These are phyloP conservation scores for Pocota personata DNA, from an alignment of 2,888 invertebrate genomes.

Conservation along the genomic window DNA sequence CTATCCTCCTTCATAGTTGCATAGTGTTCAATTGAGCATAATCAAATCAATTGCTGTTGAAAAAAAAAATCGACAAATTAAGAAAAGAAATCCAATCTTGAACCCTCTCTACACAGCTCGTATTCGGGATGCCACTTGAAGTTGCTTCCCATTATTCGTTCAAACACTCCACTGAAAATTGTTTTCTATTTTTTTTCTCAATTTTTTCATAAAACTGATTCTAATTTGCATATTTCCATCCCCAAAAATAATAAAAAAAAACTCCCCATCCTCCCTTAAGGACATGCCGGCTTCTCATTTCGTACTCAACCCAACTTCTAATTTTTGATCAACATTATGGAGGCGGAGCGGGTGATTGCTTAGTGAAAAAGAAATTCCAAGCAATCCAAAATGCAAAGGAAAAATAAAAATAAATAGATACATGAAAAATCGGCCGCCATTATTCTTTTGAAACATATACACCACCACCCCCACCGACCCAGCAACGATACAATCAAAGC, in stretches of 20 bases:
- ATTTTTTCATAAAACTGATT: constrained; percentile 24
- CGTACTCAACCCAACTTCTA: background rate
- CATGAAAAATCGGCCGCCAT: constrained; percentile 71
- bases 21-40: constrained; percentile 49
- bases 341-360: constrained; percentile 1
- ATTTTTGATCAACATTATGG: constrained; percentile 21
- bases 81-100: constrained; percentile 44
- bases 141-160: constrained; percentile 55
- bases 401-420: constrained; percentile 56
- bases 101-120: background rate
- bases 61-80: constrained; percentile 40
- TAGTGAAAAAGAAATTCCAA: constrained; percentile 23
- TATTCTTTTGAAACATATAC: constrained; percentile 35
- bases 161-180: constrained; percentile 52
- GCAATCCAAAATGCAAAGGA: constrained; percentile 21
- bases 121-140: constrained; percentile 14
- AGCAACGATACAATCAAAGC: constrained; percentile 8
- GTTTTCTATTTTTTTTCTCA: constrained; percentile 44
- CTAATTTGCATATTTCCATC: constrained; percentile 65
- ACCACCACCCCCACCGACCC: background rate
- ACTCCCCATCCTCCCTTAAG: background rate
- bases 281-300: constrained; percentile 41
- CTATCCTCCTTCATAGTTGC: constrained; percentile 4
- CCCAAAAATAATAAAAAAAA: constrained; percentile 17
- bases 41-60: constrained; percentile 47